These are phyloP conservation scores for Andrena minutula DNA, from an alignment of 2,888 invertebrate genomes.

Conservation along the genomic window DNA sequence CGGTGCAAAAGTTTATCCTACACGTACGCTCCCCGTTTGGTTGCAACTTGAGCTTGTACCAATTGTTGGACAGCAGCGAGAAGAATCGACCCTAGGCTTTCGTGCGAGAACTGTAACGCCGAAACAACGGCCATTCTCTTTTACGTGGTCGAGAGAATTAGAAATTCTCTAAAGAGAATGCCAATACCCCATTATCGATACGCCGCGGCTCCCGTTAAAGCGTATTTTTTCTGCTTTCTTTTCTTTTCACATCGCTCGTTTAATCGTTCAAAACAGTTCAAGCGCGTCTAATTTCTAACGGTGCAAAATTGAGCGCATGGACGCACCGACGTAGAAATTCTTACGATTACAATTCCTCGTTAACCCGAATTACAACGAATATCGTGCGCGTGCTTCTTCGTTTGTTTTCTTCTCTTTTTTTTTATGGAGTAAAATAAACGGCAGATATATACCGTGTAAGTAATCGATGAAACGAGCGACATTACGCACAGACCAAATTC, in stretches of 20 bases:
- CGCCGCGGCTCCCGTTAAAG: background rate
- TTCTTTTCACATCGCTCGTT: constrained; percentile 17
- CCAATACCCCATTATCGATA: constrained; percentile 10
- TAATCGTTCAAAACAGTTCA: background rate
- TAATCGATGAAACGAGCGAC: constrained; percentile 15
- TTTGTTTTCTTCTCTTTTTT: background rate
- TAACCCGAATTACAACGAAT: constrained; percentile 7
- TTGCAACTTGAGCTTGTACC: constrained; percentile 20
- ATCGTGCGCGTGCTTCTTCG: background rate
- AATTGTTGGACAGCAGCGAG: constrained; percentile 18
- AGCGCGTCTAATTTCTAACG: background rate
- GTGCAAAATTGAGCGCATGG: background rate
- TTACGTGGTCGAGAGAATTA: background rate
- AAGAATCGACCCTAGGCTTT: constrained; percentile 13
- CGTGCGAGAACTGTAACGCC: constrained; percentile 24
- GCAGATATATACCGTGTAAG: constrained; percentile 1
- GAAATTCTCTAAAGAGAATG: background rate
- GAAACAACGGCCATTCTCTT: background rate
- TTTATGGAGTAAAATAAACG: constrained; percentile 12
- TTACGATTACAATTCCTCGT: constrained; percentile 9
- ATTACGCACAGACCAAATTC: constrained; percentile 14
- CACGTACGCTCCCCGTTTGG: constrained; percentile 23
- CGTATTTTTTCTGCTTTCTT: constrained; percentile 10
- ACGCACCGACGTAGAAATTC: constrained; percentile 19
- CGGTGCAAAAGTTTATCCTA: constrained; percentile 47